phyloP scores from a whole-genome alignment of 1,140 invertebrate genomes.

The Chrysoperla carnea region DNA sequence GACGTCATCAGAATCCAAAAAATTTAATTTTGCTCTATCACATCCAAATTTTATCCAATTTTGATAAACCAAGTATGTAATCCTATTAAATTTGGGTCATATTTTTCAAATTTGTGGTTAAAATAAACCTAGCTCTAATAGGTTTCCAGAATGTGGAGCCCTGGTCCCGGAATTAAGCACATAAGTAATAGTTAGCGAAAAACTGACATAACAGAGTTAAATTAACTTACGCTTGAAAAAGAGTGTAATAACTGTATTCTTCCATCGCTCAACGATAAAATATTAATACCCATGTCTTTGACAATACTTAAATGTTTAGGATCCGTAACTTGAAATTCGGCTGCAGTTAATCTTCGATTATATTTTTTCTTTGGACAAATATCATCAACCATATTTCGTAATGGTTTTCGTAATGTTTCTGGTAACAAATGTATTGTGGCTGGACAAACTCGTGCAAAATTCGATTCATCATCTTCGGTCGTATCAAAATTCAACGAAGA shows the following conservation, averaged over 20 bases:
- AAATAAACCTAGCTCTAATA: too few relatives aligned
- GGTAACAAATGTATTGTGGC: constrained; percentile 70
- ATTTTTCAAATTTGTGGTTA: too few relatives aligned
- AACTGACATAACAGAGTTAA: too few relatives aligned
- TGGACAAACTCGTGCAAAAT: constrained; percentile 64
- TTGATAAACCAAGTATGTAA: too few relatives aligned
- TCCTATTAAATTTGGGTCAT: too few relatives aligned
- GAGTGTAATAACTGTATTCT: constrained; percentile 79
- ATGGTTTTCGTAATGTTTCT: constrained; percentile 53
- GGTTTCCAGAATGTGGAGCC: too few relatives aligned
- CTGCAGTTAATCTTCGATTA: constrained; percentile 44
- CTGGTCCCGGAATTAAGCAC: too few relatives aligned
- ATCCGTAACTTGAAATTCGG: constrained; percentile 68
- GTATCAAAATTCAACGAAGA: constrained; percentile 15
- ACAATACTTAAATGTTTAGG: constrained; percentile 76
- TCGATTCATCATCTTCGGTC: constrained; percentile 36
- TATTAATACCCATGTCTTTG: constrained; percentile 86
- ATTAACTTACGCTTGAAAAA: constrained; percentile 49
- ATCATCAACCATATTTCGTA: constrained; percentile 73
- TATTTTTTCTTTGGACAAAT: constrained; percentile 46
- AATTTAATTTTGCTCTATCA: too few relatives aligned
- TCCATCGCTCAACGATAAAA: constrained; percentile 75
- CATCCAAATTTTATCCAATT: too few relatives aligned
- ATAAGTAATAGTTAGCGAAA: too few relatives aligned
- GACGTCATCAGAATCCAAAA: too few relatives aligned